These are phyloP conservation scores for Clamator glandarius DNA, from an alignment of 2,797 vertebrate species.

Conservation along the genomic window DNA sequence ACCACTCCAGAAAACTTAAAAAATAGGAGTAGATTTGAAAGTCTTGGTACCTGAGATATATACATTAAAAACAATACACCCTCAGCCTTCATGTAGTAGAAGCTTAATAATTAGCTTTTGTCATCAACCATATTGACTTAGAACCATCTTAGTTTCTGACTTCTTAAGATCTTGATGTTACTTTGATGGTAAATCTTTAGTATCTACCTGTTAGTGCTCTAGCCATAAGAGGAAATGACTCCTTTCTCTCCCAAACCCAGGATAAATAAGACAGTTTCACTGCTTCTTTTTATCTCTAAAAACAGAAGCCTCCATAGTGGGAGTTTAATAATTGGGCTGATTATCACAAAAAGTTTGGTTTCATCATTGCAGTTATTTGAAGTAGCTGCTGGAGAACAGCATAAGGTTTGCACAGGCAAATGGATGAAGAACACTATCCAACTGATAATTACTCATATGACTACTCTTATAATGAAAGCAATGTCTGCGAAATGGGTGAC, in stretches of 20 bases:
- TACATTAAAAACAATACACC: neutral
- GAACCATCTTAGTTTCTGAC: neutral
- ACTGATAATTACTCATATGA: neutral
- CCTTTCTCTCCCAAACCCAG: neutral
- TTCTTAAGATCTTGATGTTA: neutral
- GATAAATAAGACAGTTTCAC: slow-evolving; percentile 38
- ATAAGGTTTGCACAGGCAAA: neutral
- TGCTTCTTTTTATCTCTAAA: slow-evolving; percentile 48
- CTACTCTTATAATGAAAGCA: neutral
- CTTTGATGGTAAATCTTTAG: neutral
- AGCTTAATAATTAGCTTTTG: neutral
- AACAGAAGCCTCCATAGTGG: neutral
- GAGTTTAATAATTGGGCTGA: neutral
- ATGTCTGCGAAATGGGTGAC: slow-evolving; percentile 72
- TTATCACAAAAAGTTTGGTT: neutral
- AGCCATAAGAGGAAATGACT: neutral
- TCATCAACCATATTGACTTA: neutral
- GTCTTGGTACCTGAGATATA: neutral
- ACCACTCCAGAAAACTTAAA: neutral
- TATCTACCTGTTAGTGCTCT: neutral
- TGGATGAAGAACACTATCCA: neutral
- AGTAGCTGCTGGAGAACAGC: neutral
- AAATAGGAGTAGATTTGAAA: neutral
- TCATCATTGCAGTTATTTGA: neutral
- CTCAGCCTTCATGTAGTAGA: neutral